Percentiles rank a stretch among this genome's conserved stretches.
phyloP scores from a whole-genome alignment of 1,140 invertebrate species.

The Leptinotarsa undecemlineata region DNA sequence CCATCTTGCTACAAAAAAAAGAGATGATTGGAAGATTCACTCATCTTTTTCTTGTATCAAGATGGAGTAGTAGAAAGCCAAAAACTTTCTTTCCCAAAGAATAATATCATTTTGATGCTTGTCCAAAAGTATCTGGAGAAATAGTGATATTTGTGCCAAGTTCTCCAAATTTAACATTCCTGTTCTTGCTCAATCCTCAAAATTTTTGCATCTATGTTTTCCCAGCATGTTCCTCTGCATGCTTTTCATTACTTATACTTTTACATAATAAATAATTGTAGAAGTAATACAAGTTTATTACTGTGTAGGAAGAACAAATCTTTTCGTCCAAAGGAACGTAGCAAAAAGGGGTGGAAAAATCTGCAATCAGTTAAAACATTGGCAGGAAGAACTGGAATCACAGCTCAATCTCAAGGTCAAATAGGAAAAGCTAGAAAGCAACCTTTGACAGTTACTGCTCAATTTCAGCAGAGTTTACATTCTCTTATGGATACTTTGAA shows the following conservation, averaged over 20 bases:
- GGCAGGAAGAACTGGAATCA: slow-evolving; percentile 69
- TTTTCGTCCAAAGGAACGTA: slow-evolving; percentile 77
- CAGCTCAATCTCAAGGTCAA: slow-evolving; percentile 59
- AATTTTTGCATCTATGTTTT: no score
- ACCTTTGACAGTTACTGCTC: slow-evolving; percentile 88
- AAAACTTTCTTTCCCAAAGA: no score
- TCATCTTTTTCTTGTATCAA: no score
- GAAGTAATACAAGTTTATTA: background rate
- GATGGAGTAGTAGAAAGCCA: no score
- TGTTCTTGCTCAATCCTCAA: background rate
- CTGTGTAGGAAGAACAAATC: slow-evolving; percentile 84
- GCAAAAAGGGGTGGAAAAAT: slow-evolving; percentile 83
- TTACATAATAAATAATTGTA: background rate
- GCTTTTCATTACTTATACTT: slow-evolving; percentile 6
- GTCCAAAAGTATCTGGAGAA: no score
- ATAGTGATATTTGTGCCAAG: no score
- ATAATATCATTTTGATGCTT: no score
- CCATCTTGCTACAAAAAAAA: no score
- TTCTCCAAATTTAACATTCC: background rate
- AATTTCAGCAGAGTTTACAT: slow-evolving; percentile 91
- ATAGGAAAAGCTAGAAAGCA: slow-evolving; percentile 79
- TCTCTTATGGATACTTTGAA: slow-evolving; percentile 92
- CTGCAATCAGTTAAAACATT: slow-evolving; percentile 88
- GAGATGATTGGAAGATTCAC: no score
- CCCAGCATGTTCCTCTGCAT: slow-evolving; percentile 8